Base-by-base conservation (phyloP, 2,113 vertebrate genomes). In the Ictidomys tridecemlineatus region DNA sequence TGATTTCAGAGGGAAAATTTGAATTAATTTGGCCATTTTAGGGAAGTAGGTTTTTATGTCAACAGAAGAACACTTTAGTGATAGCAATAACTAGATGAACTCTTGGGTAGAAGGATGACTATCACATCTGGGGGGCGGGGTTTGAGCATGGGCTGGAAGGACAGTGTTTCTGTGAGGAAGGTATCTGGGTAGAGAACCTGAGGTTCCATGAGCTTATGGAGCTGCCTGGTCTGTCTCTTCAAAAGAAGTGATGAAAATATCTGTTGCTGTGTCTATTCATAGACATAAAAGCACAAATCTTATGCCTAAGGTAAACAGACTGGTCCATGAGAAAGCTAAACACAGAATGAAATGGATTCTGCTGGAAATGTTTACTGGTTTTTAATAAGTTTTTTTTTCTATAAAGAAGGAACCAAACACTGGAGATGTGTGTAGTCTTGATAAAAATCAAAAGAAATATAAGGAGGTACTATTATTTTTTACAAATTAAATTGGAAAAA, bases 281-380 rank as follows among this genome's bases (percentile, higher is more conserved):
- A 72, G 67, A 90, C 20, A 45, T 24, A 74, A 93, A 95, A 89
- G 89, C 76, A 89, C 94, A 95, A 53, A 30, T 48, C 74, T 63
- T 24, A 83, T 82, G 69, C 24, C 34, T 11, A 67, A 11, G 8
- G 17, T 92, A 93, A 83, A 74, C 18, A 79, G 37, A 85, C 3
- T 91, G 34, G 24, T 42, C 69, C 39, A 89, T 34, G 39, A 88
- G 83, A 96, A 95, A 82, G 90, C 28, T 42, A 79, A 92, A 79
- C 30, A 91, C 30, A 90, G 93, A 70, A 95, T 58, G 45, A 95
- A 94, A 95, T 69, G 17, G 76, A 86, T 86, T 96, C 74, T 93
- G n/a, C 51, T 73, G 48, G 61, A 92, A 91, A 94, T 83, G 8
- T 6, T 80, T 48, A 63, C 0, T 61, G 5, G 67, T 69, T 87